Conservation (phyloP, 2,797 vertebrate genomes). For the Sebastolobus altivelis region DNA sequence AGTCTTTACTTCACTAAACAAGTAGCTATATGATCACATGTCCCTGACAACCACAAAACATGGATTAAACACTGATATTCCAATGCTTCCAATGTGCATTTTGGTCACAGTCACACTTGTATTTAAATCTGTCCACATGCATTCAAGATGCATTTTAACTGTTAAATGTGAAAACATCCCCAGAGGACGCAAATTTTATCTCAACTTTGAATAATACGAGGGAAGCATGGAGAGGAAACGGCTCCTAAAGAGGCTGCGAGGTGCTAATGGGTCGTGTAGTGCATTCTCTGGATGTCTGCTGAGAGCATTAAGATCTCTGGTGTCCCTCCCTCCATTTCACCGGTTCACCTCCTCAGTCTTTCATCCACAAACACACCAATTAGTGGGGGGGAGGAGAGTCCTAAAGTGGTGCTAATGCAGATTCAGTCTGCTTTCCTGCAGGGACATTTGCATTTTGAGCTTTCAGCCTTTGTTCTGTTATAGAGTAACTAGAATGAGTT, state of each 20-base stretch:
- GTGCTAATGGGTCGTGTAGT: conserved; percentile 35
- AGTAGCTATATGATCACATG: not conserved
- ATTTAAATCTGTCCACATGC: not conserved
- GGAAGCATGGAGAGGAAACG: conserved; percentile 20
- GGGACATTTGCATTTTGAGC: conserved; percentile 38
- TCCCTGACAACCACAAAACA: not conserved
- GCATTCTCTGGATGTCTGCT: conserved; percentile 29
- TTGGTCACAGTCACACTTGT: not conserved
- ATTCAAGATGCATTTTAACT: not conserved
- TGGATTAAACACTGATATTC: not conserved
- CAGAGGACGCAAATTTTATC: not conserved
- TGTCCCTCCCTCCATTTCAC: conserved; percentile 4
- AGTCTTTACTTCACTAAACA: not conserved
- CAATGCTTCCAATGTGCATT: not conserved
- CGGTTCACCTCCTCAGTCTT: conserved; percentile 28
- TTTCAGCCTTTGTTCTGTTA: conserved; percentile 39
- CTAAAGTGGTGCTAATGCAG: conserved; percentile 28
- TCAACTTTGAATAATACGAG: conserved; percentile 43
- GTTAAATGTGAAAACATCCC: conserved; percentile 14
- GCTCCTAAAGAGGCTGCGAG: conserved; percentile 25
- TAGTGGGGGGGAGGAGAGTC: not conserved
- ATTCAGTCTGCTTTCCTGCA: conserved; percentile 39
- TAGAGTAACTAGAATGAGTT: conserved; percentile 11
- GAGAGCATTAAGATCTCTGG: conserved; percentile 24
- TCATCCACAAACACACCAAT: conserved; percentile 50